These are phyloP conservation scores for Dipodomys stephensi DNA, from an alignment of 2,113 vertebrate species.

Conservation along the genomic window DNA sequence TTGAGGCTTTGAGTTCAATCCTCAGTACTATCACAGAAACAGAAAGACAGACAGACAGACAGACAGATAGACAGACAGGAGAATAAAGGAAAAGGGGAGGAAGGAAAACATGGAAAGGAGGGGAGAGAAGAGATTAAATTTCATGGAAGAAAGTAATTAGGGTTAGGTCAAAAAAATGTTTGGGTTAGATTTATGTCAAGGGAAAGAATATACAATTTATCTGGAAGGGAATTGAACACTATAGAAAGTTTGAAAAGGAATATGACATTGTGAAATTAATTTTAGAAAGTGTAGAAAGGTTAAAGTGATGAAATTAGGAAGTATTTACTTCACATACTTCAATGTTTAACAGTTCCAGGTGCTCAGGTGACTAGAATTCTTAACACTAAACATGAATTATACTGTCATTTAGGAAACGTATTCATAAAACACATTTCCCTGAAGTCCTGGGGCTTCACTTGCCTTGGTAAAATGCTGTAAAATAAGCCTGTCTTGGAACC, in stretches of 20 bases:
- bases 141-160: too few relatives aligned
- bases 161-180: too few relatives aligned
- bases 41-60: too few relatives aligned
- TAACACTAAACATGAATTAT: background rate
- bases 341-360: background rate
- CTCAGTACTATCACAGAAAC: too few relatives aligned
- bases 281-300: background rate
- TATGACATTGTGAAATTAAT: background rate
- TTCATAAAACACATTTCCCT: background rate
- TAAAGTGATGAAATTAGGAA: background rate
- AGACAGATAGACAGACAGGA: too few relatives aligned
- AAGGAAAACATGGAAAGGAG: background rate
- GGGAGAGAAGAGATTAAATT: too few relatives aligned
- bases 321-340: background rate
- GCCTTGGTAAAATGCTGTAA: too few relatives aligned
- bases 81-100: background rate
- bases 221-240: background rate
- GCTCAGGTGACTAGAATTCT: background rate
- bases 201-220: background rate
- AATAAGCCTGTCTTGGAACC: too few relatives aligned
- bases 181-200: too few relatives aligned
- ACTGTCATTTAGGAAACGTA: background rate
- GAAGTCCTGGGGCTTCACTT: background rate
- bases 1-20: too few relatives aligned
- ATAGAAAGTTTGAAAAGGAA: background rate